phyloP scores from a whole-genome alignment of 2,888 invertebrate genomes.

The Blastobasis adustella region DNA sequence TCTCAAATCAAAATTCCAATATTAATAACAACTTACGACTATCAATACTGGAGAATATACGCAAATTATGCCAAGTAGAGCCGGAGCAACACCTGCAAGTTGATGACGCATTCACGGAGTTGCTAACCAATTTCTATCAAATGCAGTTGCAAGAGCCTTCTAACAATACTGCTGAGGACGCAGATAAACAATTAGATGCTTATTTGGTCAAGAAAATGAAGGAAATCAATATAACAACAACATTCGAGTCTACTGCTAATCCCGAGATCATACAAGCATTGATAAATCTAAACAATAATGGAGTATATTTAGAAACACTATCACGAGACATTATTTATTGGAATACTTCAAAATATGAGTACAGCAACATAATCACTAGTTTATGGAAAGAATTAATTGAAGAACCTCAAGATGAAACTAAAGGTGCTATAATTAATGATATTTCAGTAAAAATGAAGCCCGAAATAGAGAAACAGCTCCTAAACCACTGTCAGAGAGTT shows the following conservation, averaged over 20 bases:
- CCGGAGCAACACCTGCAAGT: conserved; percentile 42
- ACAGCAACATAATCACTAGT: too few relatives aligned
- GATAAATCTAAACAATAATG: conserved; percentile 40
- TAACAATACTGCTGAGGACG: conserved; percentile 9
- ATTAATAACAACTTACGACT: conserved; percentile 41
- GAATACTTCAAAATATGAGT: conserved; percentile 15
- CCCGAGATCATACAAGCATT: conserved; percentile 53
- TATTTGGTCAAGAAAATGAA: conserved; percentile 43
- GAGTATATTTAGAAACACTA: conserved; percentile 20
- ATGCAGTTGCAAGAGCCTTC: conserved; percentile 20
- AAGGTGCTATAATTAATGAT: conserved; percentile 23
- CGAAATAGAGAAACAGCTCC: conserved; percentile 41
- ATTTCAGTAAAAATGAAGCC: conserved; percentile 46
- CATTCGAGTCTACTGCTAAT: conserved; percentile 26
- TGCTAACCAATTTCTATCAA: conserved; percentile 35
- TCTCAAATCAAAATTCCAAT: conserved; percentile 35
- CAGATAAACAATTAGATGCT: conserved; percentile 38
- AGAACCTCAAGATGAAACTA: conserved; percentile 7
- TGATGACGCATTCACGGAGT: conserved; percentile 35
- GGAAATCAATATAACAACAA: conserved; percentile 31
- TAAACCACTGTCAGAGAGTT: conserved; percentile 27
- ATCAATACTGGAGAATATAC: conserved; percentile 45
- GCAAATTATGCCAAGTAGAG: conserved; percentile 43
- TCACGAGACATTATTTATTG: conserved; percentile 40
- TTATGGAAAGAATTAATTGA: neutral